phyloP scores from a whole-genome alignment of 2,888 invertebrate species.

The Cylindroiulus punctatus region DNA sequence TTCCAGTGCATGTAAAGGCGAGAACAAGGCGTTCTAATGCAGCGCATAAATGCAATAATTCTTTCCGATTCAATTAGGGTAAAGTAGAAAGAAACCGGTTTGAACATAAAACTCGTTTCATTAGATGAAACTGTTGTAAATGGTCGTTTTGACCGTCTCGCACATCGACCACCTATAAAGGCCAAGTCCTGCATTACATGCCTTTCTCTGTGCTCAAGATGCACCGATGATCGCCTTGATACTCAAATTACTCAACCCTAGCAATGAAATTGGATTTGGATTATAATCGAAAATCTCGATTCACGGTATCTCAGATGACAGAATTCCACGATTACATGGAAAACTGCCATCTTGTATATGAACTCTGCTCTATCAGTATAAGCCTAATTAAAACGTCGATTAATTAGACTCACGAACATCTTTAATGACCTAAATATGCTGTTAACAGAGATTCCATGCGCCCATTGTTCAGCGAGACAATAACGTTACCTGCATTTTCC shows the following conservation, averaged over 20 bases:
- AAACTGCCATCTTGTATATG: neutral
- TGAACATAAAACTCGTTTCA: neutral
- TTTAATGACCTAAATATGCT: slow-evolving; percentile 23
- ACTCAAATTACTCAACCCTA: neutral
- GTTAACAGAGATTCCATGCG: neutral
- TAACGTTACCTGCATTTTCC: slow-evolving; percentile 28
- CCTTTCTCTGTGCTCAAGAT: neutral
- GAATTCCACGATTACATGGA: neutral
- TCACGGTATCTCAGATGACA: neutral
- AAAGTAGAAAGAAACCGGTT: neutral
- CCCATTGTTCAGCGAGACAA: slow-evolving; percentile 13
- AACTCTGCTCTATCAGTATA: neutral
- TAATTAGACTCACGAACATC: slow-evolving; percentile 10
- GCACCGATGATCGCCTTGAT: neutral
- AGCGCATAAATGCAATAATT: neutral
- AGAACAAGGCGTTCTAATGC: neutral
- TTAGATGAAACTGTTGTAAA: neutral
- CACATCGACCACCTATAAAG: neutral
- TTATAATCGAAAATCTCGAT: neutral
- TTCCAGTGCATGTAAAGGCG: neutral
- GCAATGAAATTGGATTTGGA: neutral
- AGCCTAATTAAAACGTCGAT: slow-evolving; percentile 36
- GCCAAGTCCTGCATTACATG: neutral
- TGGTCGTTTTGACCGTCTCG: neutral
- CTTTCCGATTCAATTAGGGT: neutral